A percentile compares a stretch with the other conserved stretches of the same genome.
These are phyloP conservation scores for Acleris emargana DNA, from an alignment of 2,888 invertebrate genomes.

Conservation along the genomic window DNA sequence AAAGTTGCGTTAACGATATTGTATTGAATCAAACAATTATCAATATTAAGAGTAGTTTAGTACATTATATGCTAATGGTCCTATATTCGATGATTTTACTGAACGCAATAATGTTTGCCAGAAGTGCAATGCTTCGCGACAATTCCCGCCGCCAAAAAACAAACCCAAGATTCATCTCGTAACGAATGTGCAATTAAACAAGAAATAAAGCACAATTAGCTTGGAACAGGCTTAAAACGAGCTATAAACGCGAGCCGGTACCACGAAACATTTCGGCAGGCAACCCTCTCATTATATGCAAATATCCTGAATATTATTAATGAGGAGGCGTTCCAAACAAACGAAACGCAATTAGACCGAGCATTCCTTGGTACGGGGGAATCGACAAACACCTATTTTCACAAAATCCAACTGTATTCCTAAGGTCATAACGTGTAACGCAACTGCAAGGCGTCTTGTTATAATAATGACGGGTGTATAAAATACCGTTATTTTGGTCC, in stretches of 20 bases:
- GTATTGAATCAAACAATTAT: no score
- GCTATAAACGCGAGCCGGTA: conserved; percentile 26
- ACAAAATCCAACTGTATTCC: conserved; percentile 12
- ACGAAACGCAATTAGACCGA: conserved; percentile 49
- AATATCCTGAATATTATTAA: conserved; percentile 49
- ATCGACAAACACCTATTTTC: background rate
- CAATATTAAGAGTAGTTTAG: no score
- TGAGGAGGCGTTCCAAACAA: conserved; percentile 45
- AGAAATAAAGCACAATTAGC: conserved; percentile 50
- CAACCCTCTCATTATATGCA: conserved; percentile 61
- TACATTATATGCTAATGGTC: background rate
- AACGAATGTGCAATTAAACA: conserved; percentile 48
- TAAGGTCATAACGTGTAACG: background rate
- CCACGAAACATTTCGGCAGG: conserved; percentile 51
- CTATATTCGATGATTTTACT: background rate
- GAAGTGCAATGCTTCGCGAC: background rate
- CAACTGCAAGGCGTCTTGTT: conserved; percentile 49
- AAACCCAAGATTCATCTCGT: conserved; percentile 22
- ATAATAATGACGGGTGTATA: conserved; percentile 58
- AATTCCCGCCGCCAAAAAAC: background rate
- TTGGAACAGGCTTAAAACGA: conserved; percentile 7
- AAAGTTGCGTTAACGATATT: no score
- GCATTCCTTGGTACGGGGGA: conserved; percentile 45
- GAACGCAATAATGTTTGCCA: background rate
- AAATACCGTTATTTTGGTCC: conserved; percentile 63